Conservation (phyloP, 2,113 vertebrate genomes). For the Passerina amoena region DNA sequence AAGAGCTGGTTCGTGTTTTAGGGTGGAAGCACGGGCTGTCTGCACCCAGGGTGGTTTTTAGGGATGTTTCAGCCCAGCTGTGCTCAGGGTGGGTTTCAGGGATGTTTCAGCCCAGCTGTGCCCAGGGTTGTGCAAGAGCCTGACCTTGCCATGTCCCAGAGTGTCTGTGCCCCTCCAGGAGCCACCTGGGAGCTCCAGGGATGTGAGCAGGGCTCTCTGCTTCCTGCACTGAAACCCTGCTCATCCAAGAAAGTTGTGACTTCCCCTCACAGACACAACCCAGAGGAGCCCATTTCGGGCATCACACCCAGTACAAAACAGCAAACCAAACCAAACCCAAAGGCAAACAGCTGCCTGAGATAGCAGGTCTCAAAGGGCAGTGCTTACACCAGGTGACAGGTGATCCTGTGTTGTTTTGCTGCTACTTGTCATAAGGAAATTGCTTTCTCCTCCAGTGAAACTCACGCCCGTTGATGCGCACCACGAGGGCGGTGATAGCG, state of each 20-base stretch:
- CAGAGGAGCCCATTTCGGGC: background rate
- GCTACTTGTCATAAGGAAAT: constrained; percentile 1
- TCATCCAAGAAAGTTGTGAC: background rate
- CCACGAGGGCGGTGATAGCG: background rate
- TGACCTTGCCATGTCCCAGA: fast-evolving
- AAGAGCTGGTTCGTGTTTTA: background rate
- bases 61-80: background rate
- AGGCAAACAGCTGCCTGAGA: background rate
- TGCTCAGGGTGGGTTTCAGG: background rate
- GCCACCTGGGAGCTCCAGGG: background rate
- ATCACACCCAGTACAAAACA: background rate
- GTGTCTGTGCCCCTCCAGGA: fast-evolving
- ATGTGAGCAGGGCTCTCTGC: background rate
- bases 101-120: background rate
- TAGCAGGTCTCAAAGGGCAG: background rate
- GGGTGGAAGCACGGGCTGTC: fast-evolving
- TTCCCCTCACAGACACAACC: background rate
- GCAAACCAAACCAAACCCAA: background rate
- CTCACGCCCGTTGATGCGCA: background rate
- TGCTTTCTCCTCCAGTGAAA: constrained; percentile 28
- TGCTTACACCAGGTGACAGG: background rate
- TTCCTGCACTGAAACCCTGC: background rate
- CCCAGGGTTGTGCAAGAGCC: background rate
- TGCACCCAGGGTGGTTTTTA: background rate
- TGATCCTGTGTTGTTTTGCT: background rate